Conservation (phyloP, 2,888 invertebrate species). For the Artemia sp. region DNA sequence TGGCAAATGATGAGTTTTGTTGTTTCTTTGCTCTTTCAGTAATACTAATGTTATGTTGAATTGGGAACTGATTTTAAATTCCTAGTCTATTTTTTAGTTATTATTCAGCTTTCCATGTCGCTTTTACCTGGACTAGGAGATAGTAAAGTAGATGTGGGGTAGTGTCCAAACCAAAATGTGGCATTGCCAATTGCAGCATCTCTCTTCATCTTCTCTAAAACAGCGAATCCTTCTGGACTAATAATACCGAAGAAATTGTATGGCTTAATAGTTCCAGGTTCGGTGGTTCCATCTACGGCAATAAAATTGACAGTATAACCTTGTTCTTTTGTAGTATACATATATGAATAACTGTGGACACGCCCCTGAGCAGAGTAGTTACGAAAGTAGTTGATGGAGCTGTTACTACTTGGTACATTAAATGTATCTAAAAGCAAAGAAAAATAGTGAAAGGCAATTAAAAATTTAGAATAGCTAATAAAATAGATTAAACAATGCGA, state of each 20-base stretch:
- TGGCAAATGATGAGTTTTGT: no score
- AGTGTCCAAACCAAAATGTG: slow-evolving; percentile 71
- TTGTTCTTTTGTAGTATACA: slow-evolving; percentile 43
- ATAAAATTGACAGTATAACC: slow-evolving; percentile 57
- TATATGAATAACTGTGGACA: slow-evolving; percentile 51
- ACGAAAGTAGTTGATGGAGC: slow-evolving; percentile 53
- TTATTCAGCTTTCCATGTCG: no score
- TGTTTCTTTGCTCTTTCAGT: no score
- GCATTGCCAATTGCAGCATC: slow-evolving; percentile 42
- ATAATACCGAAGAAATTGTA: slow-evolving; percentile 75
- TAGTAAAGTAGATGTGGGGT: slow-evolving; percentile 71
- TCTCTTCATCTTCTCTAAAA: slow-evolving; percentile 40
- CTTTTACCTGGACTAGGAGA: slow-evolving; percentile 35
- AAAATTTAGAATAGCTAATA: slow-evolving; percentile 20
- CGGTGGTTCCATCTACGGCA: slow-evolving; percentile 67
- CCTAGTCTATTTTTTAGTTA: no score
- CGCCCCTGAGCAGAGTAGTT: slow-evolving; percentile 63
- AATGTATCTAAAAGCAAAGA: slow-evolving; percentile 56
- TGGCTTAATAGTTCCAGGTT: slow-evolving; percentile 67
- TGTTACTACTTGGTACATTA: slow-evolving; percentile 50
- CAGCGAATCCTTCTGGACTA: slow-evolving; percentile 40
- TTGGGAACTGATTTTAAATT: no score
- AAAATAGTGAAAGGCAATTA: slow-evolving; percentile 13
- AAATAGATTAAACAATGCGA: no score
- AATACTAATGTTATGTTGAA: no score